Conservation (phyloP, 2,797 vertebrate genomes). For the Crocidura indochinensis region DNA sequence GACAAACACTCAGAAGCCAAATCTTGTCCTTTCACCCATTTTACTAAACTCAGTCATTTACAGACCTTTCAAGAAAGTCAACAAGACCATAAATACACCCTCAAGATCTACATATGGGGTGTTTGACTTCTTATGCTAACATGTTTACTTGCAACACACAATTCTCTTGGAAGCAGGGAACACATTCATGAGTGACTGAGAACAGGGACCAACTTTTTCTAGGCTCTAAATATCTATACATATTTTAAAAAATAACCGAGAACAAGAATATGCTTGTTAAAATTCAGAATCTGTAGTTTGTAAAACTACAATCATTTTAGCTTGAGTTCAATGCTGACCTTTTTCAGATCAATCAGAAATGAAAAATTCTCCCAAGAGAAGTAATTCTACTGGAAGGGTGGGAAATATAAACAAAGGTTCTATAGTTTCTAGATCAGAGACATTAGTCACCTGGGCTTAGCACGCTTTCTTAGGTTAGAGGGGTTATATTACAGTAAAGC, state of each 20-base stretch:
- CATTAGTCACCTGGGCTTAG: conserved; percentile 70
- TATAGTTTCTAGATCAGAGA: conserved; percentile 51
- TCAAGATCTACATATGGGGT: conserved; percentile 75
- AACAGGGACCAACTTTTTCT: conserved; percentile 62
- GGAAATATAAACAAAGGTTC: conserved; percentile 66
- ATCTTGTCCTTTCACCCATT: background rate
- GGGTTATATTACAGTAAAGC: conserved; percentile 28
- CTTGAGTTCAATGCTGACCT: conserved; percentile 87
- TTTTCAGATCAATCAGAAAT: conserved; percentile 87
- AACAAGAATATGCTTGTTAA: conserved; percentile 81
- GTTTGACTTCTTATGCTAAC: background rate
- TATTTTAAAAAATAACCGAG: conserved; percentile 82
- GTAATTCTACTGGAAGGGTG: conserved; percentile 62
- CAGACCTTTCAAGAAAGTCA: conserved; percentile 78
- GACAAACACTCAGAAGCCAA: conserved; percentile 51
- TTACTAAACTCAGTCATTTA: conserved; percentile 51
- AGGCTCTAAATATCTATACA: conserved; percentile 76
- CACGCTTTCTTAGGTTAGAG: background rate
- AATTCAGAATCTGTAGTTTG: conserved; percentile 84
- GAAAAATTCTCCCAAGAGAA: conserved; percentile 83
- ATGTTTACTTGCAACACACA: conserved; percentile 11
- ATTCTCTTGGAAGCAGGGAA: background rate
- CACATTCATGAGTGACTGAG: background rate
- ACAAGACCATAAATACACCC: conserved; percentile 63
- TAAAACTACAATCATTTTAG: conserved; percentile 87